Evolutionary conservation across 37 sponge, comb jelly and placozoan genomes (phyloP).

Genomic region (Tethya wilhelma): DNA sequence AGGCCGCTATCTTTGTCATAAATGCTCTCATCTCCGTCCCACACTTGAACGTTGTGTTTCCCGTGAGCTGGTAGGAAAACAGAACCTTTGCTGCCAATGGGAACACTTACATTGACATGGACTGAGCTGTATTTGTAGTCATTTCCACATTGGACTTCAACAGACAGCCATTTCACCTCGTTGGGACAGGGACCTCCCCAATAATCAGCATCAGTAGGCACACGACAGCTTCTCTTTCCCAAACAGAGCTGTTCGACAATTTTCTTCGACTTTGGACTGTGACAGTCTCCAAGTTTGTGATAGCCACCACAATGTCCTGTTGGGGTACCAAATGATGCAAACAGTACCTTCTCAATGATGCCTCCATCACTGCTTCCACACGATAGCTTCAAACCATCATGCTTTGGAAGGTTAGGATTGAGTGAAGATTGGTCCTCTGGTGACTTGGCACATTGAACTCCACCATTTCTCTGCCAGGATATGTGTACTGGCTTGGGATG

Average conservation of each 20-base stretch:
- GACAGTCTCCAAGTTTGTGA: conserved; percentile 23
- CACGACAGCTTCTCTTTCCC: conserved; percentile 21
- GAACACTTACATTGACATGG: conserved; percentile 25
- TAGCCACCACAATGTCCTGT: conserved; percentile 32
- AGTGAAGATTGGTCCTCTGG: conserved; percentile 38
- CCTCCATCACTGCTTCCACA: conserved; percentile 28
- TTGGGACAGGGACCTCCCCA: conserved; percentile 33
- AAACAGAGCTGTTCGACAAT: conserved; percentile 31
- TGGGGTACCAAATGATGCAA: conserved; percentile 51
- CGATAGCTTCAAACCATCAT: conserved; percentile 3
- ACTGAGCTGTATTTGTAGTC: conserved; percentile 21
- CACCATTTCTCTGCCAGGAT: conserved; percentile 49
- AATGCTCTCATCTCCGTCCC: conserved; percentile 5
- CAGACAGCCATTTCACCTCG: conserved; percentile 27
- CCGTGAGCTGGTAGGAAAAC: conserved; percentile 43
- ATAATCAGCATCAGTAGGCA: conserved; percentile 27
- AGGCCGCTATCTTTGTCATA: background rate
- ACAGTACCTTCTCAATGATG: conserved; percentile 16
- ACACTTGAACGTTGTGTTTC: background rate
- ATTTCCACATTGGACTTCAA: conserved; percentile 22
- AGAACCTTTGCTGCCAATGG: conserved; percentile 28
- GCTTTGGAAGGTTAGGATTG: conserved; percentile 14
- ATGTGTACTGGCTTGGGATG: conserved; percentile 40
- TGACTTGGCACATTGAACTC: conserved; percentile 51
- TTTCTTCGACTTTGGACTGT: background rate